These are phyloP conservation scores for Solenopsis fugax DNA, from an alignment of 1,140 invertebrate species.

Conservation along the genomic window DNA sequence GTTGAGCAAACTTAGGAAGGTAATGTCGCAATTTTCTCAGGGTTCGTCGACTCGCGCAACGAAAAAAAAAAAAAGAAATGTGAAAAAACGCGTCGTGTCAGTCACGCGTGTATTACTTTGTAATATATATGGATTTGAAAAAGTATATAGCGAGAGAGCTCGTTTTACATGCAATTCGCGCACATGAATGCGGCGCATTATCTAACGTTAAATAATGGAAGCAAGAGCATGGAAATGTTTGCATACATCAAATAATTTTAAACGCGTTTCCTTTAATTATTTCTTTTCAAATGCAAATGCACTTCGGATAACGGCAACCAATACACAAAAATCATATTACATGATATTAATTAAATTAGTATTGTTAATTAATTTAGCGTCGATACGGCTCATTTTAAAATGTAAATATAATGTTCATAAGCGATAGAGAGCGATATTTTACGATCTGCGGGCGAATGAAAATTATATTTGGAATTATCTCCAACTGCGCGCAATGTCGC, in stretches of 20 bases:
- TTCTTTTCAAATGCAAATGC: conserved; percentile 40
- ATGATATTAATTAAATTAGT: conserved; percentile 58
- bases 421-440: conserved; percentile 54
- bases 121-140: conserved; percentile 17
- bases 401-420: conserved; percentile 47
- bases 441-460: conserved; percentile 51
- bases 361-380: conserved; percentile 57
- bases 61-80: conserved; percentile 2
- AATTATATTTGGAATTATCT: conserved; percentile 64
- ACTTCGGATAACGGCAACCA: conserved; percentile 16
- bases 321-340: conserved; percentile 39
- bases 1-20: conserved; percentile 18
- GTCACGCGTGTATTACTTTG: conserved; percentile 41
- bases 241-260: conserved; percentile 13
- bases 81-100: conserved; percentile 19
- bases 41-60: conserved; percentile 27
- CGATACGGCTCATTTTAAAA: conserved; percentile 55
- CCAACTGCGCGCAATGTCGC: conserved; percentile 49
- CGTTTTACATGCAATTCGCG: conserved; percentile 3
- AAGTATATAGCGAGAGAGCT: background rate
- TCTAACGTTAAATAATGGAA: conserved; percentile 4
- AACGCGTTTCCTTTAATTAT: conserved; percentile 22
- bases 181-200: background rate
- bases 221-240: background rate
- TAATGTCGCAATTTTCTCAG: conserved; percentile 62